Percentiles rank a stretch among this genome's conserved stretches.
These are phyloP conservation scores for Aplysia californica DNA, from an alignment of 1,140 invertebrate species.

Conservation along the genomic window DNA sequence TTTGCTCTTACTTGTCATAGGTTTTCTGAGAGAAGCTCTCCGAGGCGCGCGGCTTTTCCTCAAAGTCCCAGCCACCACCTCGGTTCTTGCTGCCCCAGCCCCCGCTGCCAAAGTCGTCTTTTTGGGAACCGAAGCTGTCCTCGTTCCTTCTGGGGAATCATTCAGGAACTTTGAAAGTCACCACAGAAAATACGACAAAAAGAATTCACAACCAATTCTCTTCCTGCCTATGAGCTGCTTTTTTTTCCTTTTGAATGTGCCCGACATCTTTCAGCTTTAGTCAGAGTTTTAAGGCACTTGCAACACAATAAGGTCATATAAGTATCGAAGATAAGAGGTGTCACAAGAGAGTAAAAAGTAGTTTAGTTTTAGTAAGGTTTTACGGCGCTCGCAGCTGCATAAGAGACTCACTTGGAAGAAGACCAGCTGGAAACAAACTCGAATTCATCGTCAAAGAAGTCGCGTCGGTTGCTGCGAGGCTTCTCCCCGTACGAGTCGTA, in stretches of 20 bases:
- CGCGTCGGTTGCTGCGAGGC: conserved; percentile 37
- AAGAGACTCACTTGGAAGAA: conserved; percentile 37
- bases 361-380: too few relatives aligned
- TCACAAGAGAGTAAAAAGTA: too few relatives aligned
- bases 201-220: neutral
- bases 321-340: too few relatives aligned
- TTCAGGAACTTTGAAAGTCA: too few relatives aligned
- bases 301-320: too few relatives aligned
- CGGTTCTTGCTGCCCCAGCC: conserved; percentile 58
- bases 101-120: conserved; percentile 50
- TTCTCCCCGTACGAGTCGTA: conserved; percentile 32
- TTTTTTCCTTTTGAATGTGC: too few relatives aligned
- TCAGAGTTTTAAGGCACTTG: too few relatives aligned
- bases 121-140: conserved; percentile 41
- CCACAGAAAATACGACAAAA: too few relatives aligned
- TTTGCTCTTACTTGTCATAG: conserved; percentile 59
- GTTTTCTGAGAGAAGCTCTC: conserved; percentile 50
- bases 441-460: conserved; percentile 69
- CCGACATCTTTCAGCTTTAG: too few relatives aligned
- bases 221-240: neutral
- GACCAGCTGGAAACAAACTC: conserved; percentile 56
- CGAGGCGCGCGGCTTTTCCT: conserved; percentile 46
- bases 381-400: too few relatives aligned
- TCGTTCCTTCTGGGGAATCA: too few relatives aligned
- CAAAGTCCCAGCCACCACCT: conserved; percentile 64